Evolutionary conservation across 2,797 vertebrate genomes (phyloP).

Genomic region (Cyprinodon diabolis): DNA sequence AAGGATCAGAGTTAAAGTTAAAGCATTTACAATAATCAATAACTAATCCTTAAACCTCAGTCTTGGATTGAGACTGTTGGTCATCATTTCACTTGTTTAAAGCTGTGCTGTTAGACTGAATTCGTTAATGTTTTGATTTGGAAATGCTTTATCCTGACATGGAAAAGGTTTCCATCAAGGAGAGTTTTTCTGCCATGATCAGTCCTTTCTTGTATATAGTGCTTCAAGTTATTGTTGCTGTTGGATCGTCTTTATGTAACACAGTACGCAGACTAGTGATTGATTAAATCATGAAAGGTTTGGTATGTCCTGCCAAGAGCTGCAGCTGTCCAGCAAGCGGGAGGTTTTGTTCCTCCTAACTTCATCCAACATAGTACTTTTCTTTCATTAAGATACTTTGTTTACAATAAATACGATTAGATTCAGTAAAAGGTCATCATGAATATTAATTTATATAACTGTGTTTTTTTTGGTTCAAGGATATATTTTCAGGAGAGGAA

Average conservation of each 20-base stretch:
- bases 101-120: neutral
- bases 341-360: neutral
- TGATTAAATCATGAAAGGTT: neutral
- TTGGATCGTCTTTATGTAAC: neutral
- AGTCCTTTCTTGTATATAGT: neutral
- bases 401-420: too few species aligned
- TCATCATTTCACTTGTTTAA: too few species aligned
- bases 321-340: neutral
- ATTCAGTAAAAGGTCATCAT: too few species aligned
- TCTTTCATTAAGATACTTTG: too few species aligned
- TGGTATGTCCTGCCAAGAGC: neutral
- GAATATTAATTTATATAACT: too few species aligned
- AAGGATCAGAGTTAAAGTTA: too few species aligned
- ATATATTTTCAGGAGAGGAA: neutral
- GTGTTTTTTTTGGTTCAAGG: neutral
- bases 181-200: neutral
- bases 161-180: neutral
- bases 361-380: neutral
- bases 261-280: neutral
- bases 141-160: neutral
- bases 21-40: too few species aligned
- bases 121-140: neutral
- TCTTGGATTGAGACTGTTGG: too few species aligned
- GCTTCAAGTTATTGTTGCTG: neutral
- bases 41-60: neutral